Conservation (phyloP, 2,797 vertebrate genomes). For the Pempheris klunzingeri region DNA sequence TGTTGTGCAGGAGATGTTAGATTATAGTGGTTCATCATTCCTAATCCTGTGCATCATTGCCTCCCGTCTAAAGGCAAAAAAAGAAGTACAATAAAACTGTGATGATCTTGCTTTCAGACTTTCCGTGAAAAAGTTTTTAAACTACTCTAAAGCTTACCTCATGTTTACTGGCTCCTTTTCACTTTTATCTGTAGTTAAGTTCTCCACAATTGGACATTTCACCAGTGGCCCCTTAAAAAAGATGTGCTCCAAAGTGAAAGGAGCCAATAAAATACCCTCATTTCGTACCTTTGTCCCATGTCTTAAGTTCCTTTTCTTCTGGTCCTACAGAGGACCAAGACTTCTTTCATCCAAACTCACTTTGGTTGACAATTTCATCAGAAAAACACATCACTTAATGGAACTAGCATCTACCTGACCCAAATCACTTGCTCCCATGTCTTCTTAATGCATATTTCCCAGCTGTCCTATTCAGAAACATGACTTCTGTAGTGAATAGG, state of each 20-base stretch:
- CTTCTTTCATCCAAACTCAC: conserved; percentile 36
- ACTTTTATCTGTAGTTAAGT: conserved; percentile 14
- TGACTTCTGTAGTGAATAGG: conserved; percentile 7
- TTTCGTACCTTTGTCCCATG: conserved; percentile 22
- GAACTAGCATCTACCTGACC: conserved; percentile 5
- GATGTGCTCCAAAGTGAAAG: conserved; percentile 25
- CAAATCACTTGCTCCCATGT: conserved; percentile 16
- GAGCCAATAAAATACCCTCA: conserved; percentile 17
- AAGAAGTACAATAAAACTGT: not conserved
- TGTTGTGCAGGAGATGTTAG: too few relatives aligned
- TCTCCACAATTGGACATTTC: conserved; percentile 22
- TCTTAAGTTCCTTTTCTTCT: conserved; percentile 56
- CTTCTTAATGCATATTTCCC: conserved; percentile 29
- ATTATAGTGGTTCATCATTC: too few relatives aligned
- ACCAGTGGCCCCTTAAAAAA: conserved; percentile 23
- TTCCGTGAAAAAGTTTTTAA: not conserved
- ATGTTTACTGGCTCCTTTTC: not conserved
- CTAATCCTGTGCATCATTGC: too few relatives aligned
- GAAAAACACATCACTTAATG: conserved; percentile 42
- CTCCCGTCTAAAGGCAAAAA: not conserved
- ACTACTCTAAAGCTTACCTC: not conserved
- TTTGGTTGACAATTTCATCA: conserved; percentile 52
- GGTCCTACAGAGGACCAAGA: conserved; percentile 27
- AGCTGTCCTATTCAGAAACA: conserved; percentile 13
- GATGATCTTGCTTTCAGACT: not conserved